These are phyloP conservation scores for Pharmacophagus antenor DNA, from an alignment of 2,888 invertebrate genomes.

Conservation along the genomic window DNA sequence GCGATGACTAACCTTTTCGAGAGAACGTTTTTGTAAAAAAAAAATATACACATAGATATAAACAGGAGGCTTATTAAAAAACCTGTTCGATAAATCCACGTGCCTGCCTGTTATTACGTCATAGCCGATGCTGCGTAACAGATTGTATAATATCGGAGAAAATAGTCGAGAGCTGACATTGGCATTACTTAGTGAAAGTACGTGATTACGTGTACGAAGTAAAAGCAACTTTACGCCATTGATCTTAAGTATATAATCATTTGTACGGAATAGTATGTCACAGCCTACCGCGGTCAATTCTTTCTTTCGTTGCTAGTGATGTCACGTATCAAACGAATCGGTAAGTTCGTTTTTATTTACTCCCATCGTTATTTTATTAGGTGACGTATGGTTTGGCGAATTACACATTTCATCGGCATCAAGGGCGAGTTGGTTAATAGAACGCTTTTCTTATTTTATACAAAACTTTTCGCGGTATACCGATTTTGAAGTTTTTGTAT, in stretches of 20 bases:
- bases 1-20: too few relatives aligned
- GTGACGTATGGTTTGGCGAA: not conserved
- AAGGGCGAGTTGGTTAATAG: not conserved
- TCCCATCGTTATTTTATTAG: conserved; percentile 1
- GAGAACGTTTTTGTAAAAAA: too few relatives aligned
- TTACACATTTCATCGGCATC: not conserved
- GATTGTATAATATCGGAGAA: conserved; percentile 63
- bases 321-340: conserved; percentile 23
- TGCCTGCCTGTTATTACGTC: conserved; percentile 41
- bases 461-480: too few relatives aligned
- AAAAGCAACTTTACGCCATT: conserved; percentile 34
- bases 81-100: conserved; percentile 35
- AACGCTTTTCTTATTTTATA: not conserved
- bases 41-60: too few relatives aligned
- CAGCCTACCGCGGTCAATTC: conserved; percentile 46
- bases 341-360: conserved; percentile 7
- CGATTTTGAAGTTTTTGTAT: too few relatives aligned
- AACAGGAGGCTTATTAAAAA: conserved; percentile 19
- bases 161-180: conserved; percentile 67
- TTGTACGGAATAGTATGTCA: conserved; percentile 33
- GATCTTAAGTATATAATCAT: not conserved
- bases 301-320: conserved; percentile 12
- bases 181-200: conserved; percentile 75
- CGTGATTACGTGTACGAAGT: conserved; percentile 34
- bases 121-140: conserved; percentile 50